A percentile compares a stretch with the other conserved stretches of the same genome.
These are phyloP conservation scores for Euphydryas editha DNA, from an alignment of 2,888 invertebrate genomes.

Conservation along the genomic window DNA sequence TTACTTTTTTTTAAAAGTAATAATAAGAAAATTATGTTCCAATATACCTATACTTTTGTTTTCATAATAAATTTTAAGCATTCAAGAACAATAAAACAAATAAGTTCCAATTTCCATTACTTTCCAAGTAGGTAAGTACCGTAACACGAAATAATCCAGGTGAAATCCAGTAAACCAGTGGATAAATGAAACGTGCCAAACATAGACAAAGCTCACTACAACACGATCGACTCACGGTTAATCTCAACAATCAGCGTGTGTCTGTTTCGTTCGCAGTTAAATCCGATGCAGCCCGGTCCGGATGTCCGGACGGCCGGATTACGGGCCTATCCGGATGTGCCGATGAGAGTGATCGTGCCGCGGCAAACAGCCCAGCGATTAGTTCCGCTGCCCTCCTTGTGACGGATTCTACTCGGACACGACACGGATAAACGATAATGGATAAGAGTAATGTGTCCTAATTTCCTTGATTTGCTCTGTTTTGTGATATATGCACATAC, in stretches of 20 bases:
- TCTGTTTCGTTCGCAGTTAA: conserved; percentile 74
- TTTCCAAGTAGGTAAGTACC: neutral
- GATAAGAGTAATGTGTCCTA: conserved; percentile 57
- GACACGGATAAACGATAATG: conserved; percentile 52
- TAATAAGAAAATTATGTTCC: neutral
- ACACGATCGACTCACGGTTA: conserved; percentile 58
- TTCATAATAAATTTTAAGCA: neutral
- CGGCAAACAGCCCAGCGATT: conserved; percentile 72
- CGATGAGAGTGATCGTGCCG: conserved; percentile 67
- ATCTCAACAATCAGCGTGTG: conserved; percentile 73
- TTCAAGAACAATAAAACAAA: neutral
- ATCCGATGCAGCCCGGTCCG: conserved; percentile 55
- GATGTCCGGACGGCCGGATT: conserved; percentile 61
- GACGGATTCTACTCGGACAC: conserved; percentile 51
- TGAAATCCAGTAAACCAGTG: conserved; percentile 22
- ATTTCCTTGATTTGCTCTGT: conserved; percentile 16
- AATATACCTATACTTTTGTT: no score
- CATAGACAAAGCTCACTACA: conserved; percentile 57
- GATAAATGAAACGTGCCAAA: conserved; percentile 40
- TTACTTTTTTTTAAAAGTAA: no score
- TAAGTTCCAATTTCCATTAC: neutral
- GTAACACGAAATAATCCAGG: conserved; percentile 9
- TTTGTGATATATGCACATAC: neutral
- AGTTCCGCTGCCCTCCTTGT: conserved; percentile 67
- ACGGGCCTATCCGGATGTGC: conserved; percentile 64